phyloP scores from a whole-genome alignment of 2,113 vertebrate genomes.

The Tamias sibiricus region DNA sequence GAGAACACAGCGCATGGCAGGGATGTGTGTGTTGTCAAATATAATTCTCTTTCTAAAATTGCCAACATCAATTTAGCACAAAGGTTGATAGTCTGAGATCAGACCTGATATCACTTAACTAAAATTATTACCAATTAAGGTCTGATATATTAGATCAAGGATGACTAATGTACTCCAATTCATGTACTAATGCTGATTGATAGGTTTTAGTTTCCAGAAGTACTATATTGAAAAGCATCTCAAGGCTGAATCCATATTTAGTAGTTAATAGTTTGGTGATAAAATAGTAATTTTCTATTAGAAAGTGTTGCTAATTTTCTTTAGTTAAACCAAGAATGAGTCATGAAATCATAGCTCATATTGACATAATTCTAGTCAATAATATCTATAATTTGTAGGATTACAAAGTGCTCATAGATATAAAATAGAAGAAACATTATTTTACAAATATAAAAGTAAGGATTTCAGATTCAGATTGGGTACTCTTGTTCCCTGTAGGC shows the following conservation, averaged over 20 bases:
- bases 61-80: background rate
- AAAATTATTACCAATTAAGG: slow-evolving; percentile 18
- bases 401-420: background rate
- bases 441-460: background rate
- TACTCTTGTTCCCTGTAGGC: background rate
- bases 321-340: background rate
- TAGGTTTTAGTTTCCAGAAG: background rate
- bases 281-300: slow-evolving; percentile 9
- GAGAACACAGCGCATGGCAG: background rate
- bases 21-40: background rate
- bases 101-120: slow-evolving; percentile 8
- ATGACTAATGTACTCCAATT: slow-evolving; percentile 8
- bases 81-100: background rate
- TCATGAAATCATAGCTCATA: background rate
- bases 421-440: background rate
- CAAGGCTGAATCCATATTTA: background rate
- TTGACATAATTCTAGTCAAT: background rate
- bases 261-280: background rate
- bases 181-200: background rate
- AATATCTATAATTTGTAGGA: background rate
- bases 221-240: background rate
- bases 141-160: background rate
- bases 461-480: background rate
- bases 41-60: background rate
- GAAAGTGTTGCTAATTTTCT: background rate